Conservation (phyloP, 2,797 vertebrate species). For the Xenentodon cancila region DNA sequence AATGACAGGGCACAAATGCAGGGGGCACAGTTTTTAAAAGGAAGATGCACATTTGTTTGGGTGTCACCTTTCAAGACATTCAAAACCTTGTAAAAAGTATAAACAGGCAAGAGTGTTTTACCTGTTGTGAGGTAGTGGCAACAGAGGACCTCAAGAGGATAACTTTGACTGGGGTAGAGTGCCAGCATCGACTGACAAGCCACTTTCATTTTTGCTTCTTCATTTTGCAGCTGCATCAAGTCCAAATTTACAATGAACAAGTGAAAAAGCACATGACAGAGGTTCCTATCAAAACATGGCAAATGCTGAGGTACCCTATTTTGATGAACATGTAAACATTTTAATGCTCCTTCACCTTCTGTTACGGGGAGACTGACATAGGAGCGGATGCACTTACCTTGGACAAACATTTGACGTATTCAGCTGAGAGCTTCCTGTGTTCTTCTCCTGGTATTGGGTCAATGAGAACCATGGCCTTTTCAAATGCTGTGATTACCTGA, state of each 20-base stretch:
- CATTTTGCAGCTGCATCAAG: constrained; percentile 83
- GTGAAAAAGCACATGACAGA: neutral
- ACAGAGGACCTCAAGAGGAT: constrained; percentile 90
- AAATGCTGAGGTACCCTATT: neutral
- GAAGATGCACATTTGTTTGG: neutral
- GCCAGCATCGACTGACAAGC: constrained; percentile 87
- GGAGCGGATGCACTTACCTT: constrained; percentile 81
- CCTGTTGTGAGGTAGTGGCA: constrained; percentile 87
- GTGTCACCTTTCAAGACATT: neutral
- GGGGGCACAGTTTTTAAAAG: neutral
- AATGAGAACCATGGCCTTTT: constrained; percentile 84
- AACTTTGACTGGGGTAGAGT: constrained; percentile 84
- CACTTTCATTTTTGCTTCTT: constrained; percentile 84
- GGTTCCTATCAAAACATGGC: neutral
- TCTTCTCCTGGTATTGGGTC: constrained; percentile 87
- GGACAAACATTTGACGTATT: constrained; percentile 89
- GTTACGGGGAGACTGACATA: neutral
- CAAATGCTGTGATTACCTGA: constrained; percentile 91
- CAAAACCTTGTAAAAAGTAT: neutral
- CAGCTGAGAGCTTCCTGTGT: constrained; percentile 84
- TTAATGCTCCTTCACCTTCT: neutral
- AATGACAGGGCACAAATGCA: no score
- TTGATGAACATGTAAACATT: neutral
- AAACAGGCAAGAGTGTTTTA: constrained; percentile 62
- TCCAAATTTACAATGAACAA: constrained; percentile 6